Base-by-base conservation (phyloP, 2,113 vertebrate genomes). In the Ptilonorhynchus violaceus region DNA sequence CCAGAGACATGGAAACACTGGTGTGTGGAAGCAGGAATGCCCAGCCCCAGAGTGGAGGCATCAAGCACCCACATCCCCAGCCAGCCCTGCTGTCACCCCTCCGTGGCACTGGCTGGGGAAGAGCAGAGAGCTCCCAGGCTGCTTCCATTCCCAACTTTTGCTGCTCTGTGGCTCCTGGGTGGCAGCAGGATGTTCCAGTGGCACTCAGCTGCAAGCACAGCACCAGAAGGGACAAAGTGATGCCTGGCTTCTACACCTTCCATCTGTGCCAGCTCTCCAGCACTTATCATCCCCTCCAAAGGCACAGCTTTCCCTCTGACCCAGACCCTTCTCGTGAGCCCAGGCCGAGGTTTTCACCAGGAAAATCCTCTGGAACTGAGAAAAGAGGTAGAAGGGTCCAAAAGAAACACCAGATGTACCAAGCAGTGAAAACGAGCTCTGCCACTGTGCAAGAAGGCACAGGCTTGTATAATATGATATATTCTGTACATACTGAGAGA, bases 401-500 rank as follows among this genome's bases (percentile, higher is more conserved):
- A 97, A 94, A 87, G 75, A 93, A 96, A 94, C 79, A 91, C 52
- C 80, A 96, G 86, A 84, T 21, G 20, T 58, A 60, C 72, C 4
- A 10, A 91, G 76, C 56, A 77, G 59, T 68, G 85, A 89, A 93
- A 94, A 93, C 2, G 8, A 96, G 33, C 68, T 64, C 92, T 81
- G 96, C 95, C 93, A 88, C 93, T 87, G 95, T 93, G 85, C 69
- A 62, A 86, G 95, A 59, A 96, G 88, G 82, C 68, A 33, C 33
- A 37, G 92, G 88, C 64, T 10, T 91, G 37, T 84, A 78, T 92
- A 96, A 77, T 88, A 53, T 95, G 76, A 90, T 92, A 76, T 79
- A 82, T 83, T 49, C 87, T 52, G 25, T 4, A 60, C 47, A 15
- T 52, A 75, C 79, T 9, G 59, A 89, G 76, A 80, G 89, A 92